phyloP scores from a whole-genome alignment of 1,140 invertebrate species.

The Lordiphosa clarofinis region DNA sequence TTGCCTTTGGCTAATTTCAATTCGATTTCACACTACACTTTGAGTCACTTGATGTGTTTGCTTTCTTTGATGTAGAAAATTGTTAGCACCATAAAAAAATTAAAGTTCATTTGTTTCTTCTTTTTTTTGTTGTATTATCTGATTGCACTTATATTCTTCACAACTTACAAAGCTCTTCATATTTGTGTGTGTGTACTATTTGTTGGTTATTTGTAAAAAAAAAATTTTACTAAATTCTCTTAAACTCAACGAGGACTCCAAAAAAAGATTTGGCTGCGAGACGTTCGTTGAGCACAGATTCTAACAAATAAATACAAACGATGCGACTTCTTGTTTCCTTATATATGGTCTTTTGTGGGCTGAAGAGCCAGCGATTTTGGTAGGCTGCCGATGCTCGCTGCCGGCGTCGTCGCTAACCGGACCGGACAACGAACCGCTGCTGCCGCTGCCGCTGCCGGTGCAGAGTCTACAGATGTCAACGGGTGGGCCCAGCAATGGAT shows the following conservation, averaged over 20 bases:
- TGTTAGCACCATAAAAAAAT: slow-evolving; percentile 12
- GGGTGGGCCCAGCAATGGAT: slow-evolving; percentile 1
- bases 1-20: no score
- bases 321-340: slow-evolving; percentile 75
- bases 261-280: slow-evolving; percentile 25
- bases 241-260: slow-evolving; percentile 3
- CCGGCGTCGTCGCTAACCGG: slow-evolving; percentile 23
- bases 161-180: slow-evolving; percentile 75
- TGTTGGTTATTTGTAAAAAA: slow-evolving; percentile 22
- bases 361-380: slow-evolving; percentile 1
- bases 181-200: slow-evolving; percentile 30
- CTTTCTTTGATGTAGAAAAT: slow-evolving; percentile 3
- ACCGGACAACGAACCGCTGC: slow-evolving; percentile 49
- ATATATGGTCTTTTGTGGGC: slow-evolving; percentile 61
- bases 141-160: neutral
- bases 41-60: slow-evolving; percentile 15
- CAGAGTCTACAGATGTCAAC: slow-evolving; percentile 1
- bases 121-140: neutral
- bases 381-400: neutral
- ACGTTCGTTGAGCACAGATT: slow-evolving; percentile 70
- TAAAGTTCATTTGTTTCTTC: slow-evolving; percentile 8
- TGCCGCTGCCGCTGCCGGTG: neutral
- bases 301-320: slow-evolving; percentile 77
- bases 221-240: slow-evolving; percentile 30
- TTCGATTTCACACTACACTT: neutral